phyloP scores from a whole-genome alignment of 2,888 invertebrate species.

The Zelleria hepariella region DNA sequence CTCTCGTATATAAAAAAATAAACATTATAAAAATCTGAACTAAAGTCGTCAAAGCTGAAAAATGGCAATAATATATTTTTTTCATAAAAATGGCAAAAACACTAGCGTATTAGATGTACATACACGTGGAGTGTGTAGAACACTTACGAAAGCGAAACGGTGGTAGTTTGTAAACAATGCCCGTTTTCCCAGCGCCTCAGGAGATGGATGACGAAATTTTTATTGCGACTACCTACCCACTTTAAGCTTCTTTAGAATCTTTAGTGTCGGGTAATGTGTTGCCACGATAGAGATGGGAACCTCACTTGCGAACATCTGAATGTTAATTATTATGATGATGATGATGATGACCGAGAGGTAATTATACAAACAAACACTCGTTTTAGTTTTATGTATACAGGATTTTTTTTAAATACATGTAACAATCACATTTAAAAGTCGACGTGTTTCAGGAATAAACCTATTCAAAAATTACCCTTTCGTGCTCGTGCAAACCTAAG shows the following conservation, averaged over 20 bases:
- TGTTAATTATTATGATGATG: not conserved
- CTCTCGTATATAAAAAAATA: too few relatives aligned
- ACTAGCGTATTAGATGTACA: not conserved
- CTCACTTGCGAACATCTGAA: not conserved
- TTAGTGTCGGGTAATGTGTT: not conserved
- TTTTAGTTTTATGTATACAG: too few relatives aligned
- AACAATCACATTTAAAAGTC: too few relatives aligned
- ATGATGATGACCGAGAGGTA: not conserved
- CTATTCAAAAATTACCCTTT: too few relatives aligned
- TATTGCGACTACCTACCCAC: conserved; percentile 17
- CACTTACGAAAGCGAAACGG: conserved; percentile 18
- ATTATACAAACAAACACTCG: too few relatives aligned
- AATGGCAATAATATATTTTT: not conserved
- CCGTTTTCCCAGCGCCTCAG: conserved; percentile 19
- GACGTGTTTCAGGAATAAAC: too few relatives aligned
- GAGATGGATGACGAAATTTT: conserved; percentile 29
- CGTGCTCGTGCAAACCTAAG: too few relatives aligned
- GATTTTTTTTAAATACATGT: too few relatives aligned
- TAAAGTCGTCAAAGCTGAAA: not conserved
- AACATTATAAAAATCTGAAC: not conserved
- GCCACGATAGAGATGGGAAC: not conserved
- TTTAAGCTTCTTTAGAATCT: not conserved
- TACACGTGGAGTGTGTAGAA: not conserved
- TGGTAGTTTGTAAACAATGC: conserved; percentile 21
- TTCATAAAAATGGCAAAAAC: not conserved